Evolutionary conservation across 1,140 invertebrate genomes (phyloP), one percentile per base, ranked within the genome.

Genomic region (Pseudachorutes palmiensis): DNA sequence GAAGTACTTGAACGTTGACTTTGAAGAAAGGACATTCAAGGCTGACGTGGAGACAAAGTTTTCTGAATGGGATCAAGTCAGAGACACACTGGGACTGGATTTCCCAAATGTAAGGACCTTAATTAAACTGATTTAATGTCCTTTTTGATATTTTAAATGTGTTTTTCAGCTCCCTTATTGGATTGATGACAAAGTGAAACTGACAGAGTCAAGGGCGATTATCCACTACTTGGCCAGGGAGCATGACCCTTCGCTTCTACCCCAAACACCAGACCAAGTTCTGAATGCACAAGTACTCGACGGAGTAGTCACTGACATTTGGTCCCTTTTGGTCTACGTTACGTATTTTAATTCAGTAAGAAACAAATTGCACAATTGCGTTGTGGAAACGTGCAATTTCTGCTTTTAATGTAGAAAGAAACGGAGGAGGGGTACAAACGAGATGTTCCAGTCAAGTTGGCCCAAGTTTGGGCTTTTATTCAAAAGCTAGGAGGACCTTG

Each of bases 111-210:
- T 64, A 55, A 48, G 45, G 9, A 36, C 30, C 3, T 9, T 28
- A 61, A 61, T 61, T 61, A 31, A 19, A 33, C 19, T 3, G 31
- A 61, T 61, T 61, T 28, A 19, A 12, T n/a, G n/a, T n/a, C n/a
- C n/a, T n/a, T n/a, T n/a, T n/a, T n/a, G n/a, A 5, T 12, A 16
- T 19, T 29, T 9, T 2, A 26, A 59, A 28, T 29, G 14, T 55
- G 26, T 9, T 29, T 62, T 62, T 45, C 26, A 64, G 62, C 29
- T 64, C 5, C 62, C 62, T 2, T 64, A 64, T 29, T 64, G 62
- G 62, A 29, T 64, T 30, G 62, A 64, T 26, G 41, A 51, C 19
- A 64, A 64, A 31, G 45, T 51, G 2, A 64, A 64, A 32, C 16
- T 64, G 22, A 51, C 62, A 19, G 41, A 64, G 45, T 64, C 45